Base-by-base conservation (phyloP, 2,888 invertebrate species). In the Allacma fusca region DNA sequence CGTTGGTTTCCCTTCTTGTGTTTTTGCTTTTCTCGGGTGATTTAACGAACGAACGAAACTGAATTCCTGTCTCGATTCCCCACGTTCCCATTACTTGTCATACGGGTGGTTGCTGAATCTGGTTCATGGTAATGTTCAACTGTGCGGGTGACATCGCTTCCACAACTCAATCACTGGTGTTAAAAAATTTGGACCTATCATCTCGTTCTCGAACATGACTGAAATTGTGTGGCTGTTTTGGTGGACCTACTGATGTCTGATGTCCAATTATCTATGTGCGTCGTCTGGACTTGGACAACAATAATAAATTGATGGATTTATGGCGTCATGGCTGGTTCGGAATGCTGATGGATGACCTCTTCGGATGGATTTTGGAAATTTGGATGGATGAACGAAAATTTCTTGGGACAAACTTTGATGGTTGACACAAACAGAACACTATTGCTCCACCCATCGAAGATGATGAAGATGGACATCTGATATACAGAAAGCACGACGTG, bases 381-480 rank as follows among this genome's bases (percentile, higher is more conserved):
- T 68, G 75, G 68, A 68, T 68, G 44, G 43, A 75, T 72, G 28
- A 44, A 69, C 29, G 21, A 34, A 62, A 16, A 40, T 29, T n/a
- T 29, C 67, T 67, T 67, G 26, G 77, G 72, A 77, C 59, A n/a
- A 71, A 13, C 59, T 59, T 88, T 71, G 26, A 26, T 71, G 50
- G 50, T 74, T 64, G 73, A 74, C 59, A 74, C 23, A 40, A 13
- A 59, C 59, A 59, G 59, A 59, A 59, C 59, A 59, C 59, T 19
- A 19, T 92, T 88, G 92, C 93, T 88, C 94, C 96, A 89, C 94
- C 95, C 89, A 93, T 98, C 90, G 95, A 96, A 92, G 97, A 99
- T 91, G 98, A 99, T 91, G 94, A 94, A 90, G 98, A 99, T 90
- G 99, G 99, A 90, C 98, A 99, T 90, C 96, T 99, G 91, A 94